Percentiles rank a stretch among this genome's conserved stretches.
These are phyloP conservation scores for Borostomias antarcticus DNA, from an alignment of 2,797 vertebrate genomes.

Conservation along the genomic window DNA sequence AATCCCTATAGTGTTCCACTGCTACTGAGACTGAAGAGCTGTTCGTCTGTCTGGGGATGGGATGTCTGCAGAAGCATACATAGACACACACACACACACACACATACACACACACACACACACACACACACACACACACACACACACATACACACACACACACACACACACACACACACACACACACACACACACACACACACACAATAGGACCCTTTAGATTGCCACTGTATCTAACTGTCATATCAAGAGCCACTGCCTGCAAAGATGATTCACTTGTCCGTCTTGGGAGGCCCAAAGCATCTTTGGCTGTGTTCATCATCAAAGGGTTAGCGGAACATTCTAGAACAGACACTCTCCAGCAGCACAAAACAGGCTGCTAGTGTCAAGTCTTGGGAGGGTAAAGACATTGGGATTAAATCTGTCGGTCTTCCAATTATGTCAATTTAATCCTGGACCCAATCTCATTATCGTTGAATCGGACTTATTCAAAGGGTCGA, in stretches of 20 bases:
- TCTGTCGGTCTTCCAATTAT: neutral
- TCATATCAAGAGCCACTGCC: neutral
- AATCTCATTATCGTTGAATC: neutral
- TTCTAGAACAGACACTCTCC: neutral
- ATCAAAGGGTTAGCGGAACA: neutral
- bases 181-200: neutral
- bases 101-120: neutral
- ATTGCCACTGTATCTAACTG: neutral
- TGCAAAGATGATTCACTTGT: neutral
- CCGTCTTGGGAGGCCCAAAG: neutral
- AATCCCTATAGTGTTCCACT: neutral
- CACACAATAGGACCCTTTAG: neutral
- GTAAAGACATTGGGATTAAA: neutral
- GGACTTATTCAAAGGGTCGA: constrained; percentile 15
- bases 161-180: neutral
- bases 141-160: neutral
- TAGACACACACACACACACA: neutral
- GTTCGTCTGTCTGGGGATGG: too few relatives aligned
- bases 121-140: neutral
- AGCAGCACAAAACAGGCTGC: neutral
- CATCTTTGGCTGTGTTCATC: neutral
- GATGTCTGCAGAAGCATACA: neutral
- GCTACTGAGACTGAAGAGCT: neutral
- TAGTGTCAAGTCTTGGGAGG: too few relatives aligned
- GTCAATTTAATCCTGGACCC: neutral